Evolutionary conservation across 1,140 invertebrate genomes (phyloP), one percentile per base, ranked within the genome.

Genomic region (Drosophila kepulauana): DNA sequence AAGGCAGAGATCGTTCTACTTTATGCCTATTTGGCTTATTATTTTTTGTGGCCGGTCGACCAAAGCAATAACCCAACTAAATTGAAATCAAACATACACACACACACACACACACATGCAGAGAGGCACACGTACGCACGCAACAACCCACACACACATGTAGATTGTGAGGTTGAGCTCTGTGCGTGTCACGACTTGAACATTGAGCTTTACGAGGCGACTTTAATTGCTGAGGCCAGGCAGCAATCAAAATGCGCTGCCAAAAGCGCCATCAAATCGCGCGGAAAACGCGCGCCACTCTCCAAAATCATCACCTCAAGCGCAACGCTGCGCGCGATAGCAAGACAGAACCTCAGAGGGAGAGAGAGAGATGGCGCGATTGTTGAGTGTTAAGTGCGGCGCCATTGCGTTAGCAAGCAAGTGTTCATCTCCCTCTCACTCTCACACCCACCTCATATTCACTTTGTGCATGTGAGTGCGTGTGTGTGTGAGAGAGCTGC

Each of bases 251-350:
- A 86, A 62, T 74, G 72, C 72, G 71, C 75, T 69, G 66, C 79
- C 76, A 81, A 86, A 87, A 82, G 82, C 82, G 76, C 71, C 65
- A 86, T 82, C 82, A 86, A 86, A 87, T 86, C 82, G 82, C 76
- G 75, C 72, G 76, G 82, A 86, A 81, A 86, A 87, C 67, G 75
- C 82, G 74, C 41, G 45, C 45, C 67, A 30, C 67, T 51, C 73
- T 13, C 54, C 59, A 64, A 25, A 25, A 25, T 25, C 20, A 25
- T 25, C 20, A 25, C 20, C 20, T 25, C 20, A 25, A 25, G 20
- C 20, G 20, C 20, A 25, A 25, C 20, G 20, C 20, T 25, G 20
- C 20, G 20, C 20, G 20, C 20, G 20, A 25, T 25, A 3, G 20
- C 20, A 25, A 25, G 3, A 25, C 71, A 87, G 76, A 79, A 87